These are phyloP conservation scores for Fundulus diaphanus DNA, from an alignment of 2,797 vertebrate genomes.

Conservation along the genomic window DNA sequence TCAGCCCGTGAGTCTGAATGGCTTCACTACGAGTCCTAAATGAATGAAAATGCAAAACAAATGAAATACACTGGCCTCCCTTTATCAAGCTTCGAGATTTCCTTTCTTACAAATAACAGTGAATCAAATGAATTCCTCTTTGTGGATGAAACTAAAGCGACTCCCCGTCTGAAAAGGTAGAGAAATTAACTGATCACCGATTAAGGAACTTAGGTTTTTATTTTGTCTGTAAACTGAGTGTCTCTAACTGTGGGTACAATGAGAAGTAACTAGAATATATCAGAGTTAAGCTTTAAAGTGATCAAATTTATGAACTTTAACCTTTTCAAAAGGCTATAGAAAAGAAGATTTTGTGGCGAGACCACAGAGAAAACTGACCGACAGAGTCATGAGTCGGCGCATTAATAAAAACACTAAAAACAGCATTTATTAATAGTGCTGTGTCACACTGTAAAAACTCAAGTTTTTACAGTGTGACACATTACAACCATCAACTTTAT, in stretches of 20 bases:
- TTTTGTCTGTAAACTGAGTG: background rate
- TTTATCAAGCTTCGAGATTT: slow-evolving; percentile 7
- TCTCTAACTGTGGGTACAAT: background rate
- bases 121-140: background rate
- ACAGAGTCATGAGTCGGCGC: background rate
- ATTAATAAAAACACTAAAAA: background rate
- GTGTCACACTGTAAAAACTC: no score
- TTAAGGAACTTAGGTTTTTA: background rate
- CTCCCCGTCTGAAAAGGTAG: background rate
- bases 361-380: no score
- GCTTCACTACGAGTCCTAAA: background rate
- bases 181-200: background rate
- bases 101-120: background rate
- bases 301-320: no score
- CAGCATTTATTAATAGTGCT: background rate
- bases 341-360: no score
- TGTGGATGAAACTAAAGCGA: background rate
- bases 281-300: background rate
- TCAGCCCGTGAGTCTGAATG: background rate
- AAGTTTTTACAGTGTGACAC: background rate
- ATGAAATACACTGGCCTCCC: background rate
- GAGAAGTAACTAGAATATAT: background rate
- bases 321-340: background rate
- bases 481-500: background rate
- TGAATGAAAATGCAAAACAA: background rate